Evolutionary conservation across 1,140 invertebrate genomes (phyloP), one percentile per base, ranked within the genome.

Genomic region (Drusus annulatus): DNA sequence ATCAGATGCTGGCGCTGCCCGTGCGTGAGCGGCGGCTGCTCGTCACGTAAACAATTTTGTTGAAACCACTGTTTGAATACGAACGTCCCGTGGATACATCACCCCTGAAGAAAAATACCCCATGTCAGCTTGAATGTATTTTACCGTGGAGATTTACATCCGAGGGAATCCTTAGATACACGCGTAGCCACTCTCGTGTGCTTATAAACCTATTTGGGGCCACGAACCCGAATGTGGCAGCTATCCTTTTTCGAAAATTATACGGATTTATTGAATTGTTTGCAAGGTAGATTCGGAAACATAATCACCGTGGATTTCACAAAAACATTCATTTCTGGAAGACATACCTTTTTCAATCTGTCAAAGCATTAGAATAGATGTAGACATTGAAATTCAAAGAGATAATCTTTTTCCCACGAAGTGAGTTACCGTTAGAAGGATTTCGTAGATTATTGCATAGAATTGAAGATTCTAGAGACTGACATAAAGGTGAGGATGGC

Each of bases 41-140:
- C 58, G 80, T 63, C 80, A 79, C 80, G 80, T 81, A 81, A 81
- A 81, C 80, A 81, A 81, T 81, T 81, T 81, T 76, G 80, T 69
- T 69, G 80, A 79, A 81, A 81, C 76, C 80, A 78, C 69, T 79
- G 80, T 81, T 81, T 81, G 80, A 81, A 81, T 81, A 81, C 80
- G 80, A 81, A 79, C 80, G 80, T 75, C 76, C 58, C 76, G 65
- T 54, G 79, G 79, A 80, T 80, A 76, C 79, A 80, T 80, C 54
- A 71, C 73, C 80, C 80, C 76, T 4, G 16, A 60, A 73, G 75
- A 77, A 81, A 78, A 78, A 78, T 78, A 81, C 76, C 80, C 75
- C 75, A 15, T 81, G 80, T 81, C 80, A 81, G 75, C 75, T 81
- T 73, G 75, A 81, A 81, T 81, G 74, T 81, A 81, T 81, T 81